These are phyloP conservation scores for Habropoda laboriosa DNA, from an alignment of 1,140 invertebrate species.

Conservation along the genomic window DNA sequence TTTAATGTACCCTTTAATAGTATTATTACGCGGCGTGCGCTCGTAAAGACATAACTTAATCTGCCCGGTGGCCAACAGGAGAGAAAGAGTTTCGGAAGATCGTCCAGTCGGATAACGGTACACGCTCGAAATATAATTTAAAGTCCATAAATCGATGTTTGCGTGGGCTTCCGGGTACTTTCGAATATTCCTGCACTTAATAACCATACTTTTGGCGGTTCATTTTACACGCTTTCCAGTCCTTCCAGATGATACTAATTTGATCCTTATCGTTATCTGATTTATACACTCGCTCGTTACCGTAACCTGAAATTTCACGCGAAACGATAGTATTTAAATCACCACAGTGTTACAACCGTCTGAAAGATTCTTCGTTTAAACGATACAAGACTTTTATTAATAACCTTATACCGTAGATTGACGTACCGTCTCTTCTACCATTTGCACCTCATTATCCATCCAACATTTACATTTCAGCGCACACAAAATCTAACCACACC, in stretches of 20 bases:
- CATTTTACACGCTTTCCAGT: conserved; percentile 25
- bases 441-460: neutral
- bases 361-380: neutral
- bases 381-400: neutral
- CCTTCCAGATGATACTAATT: neutral
- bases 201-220: neutral
- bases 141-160: conserved; percentile 22
- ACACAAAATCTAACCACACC: neutral
- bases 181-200: conserved; percentile 34
- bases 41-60: conserved; percentile 19
- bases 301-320: neutral
- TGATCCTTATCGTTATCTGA: neutral
- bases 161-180: conserved; percentile 25
- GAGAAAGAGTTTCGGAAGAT: conserved; percentile 14
- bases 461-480: neutral
- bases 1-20: conserved; percentile 25
- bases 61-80: neutral
- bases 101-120: conserved; percentile 31
- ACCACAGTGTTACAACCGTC: neutral
- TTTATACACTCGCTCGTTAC: neutral
- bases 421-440: no score
- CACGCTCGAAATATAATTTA: conserved; percentile 30
- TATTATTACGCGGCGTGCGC: neutral
- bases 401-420: neutral
- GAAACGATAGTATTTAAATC: neutral